These are phyloP conservation scores for Leptinotarsa texana DNA, from an alignment of 1,140 invertebrate genomes.

Conservation along the genomic window DNA sequence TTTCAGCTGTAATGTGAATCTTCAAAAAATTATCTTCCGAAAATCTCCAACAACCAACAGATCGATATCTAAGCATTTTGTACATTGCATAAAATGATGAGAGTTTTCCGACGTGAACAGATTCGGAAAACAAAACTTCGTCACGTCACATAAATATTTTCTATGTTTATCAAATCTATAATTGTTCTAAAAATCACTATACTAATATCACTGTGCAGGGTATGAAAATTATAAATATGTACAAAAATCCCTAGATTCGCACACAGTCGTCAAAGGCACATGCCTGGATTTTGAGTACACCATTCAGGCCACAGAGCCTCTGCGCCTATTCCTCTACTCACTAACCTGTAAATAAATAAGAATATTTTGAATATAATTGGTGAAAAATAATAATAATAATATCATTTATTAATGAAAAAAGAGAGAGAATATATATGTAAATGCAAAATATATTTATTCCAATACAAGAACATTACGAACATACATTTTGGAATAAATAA, in stretches of 20 bases:
- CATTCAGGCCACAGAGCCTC: constrained; percentile 76
- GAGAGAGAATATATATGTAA: no score
- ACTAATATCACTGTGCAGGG: constrained; percentile 44
- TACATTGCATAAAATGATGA: no score
- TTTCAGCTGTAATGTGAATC: no score
- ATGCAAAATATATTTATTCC: no score
- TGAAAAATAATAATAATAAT: no score
- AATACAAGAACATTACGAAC: no score
- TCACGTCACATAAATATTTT: not conserved
- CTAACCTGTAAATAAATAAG: constrained; percentile 53
- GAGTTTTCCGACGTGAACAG: no score
- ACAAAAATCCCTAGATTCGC: not conserved
- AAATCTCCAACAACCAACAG: no score
- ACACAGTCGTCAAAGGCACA: constrained; percentile 61
- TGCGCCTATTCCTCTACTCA: constrained; percentile 64
- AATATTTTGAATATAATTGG: not conserved
- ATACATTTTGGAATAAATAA: no score
- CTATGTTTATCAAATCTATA: not conserved
- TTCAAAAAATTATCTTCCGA: no score
- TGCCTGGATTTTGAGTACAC: constrained; percentile 74
- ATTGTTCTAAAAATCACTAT: constrained; percentile 32
- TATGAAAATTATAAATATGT: constrained; percentile 3
- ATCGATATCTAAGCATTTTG: no score
- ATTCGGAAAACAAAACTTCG: not conserved
- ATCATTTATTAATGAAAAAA: no score